Conservation (phyloP, 2,888 invertebrate genomes). For the Autographa gamma region DNA sequence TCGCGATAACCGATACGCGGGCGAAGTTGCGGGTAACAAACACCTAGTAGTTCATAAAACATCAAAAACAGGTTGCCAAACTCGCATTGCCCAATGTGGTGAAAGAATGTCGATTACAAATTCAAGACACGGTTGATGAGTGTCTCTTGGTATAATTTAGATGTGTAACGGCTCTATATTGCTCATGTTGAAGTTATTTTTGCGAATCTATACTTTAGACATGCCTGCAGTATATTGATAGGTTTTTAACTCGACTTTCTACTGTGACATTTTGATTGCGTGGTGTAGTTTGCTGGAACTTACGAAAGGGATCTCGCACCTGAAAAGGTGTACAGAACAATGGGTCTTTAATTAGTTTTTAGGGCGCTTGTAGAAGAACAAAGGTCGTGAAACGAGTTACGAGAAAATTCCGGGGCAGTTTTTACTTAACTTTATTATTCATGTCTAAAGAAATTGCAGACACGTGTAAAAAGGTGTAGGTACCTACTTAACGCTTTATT, state of each 20-base stretch:
- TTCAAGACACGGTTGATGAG: background rate
- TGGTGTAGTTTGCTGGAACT: background rate
- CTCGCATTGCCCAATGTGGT: background rate
- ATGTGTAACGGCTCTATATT: background rate
- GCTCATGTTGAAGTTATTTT: background rate
- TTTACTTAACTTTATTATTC: no score
- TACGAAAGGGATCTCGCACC: background rate
- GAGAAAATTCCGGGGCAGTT: background rate
- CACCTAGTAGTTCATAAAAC: no score
- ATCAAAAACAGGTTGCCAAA: no score
- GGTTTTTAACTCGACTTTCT: background rate
- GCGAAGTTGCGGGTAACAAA: no score
- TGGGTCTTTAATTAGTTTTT: slow-evolving; percentile 4
- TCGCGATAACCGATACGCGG: no score
- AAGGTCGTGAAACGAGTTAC: background rate
- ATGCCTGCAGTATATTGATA: no score
- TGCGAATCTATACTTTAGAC: no score
- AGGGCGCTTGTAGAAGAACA: background rate
- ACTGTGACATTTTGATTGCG: background rate
- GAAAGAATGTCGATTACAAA: slow-evolving; percentile 1
- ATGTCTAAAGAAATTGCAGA: no score
- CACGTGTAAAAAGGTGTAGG: no score
- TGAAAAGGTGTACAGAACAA: background rate
- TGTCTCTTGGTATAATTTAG: background rate
- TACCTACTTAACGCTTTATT: no score